These are phyloP conservation scores for Hexactinellida sp. DNA, from an alignment of 37 sponge, comb jelly and placozoan genomes.

Conservation along the genomic window DNA sequence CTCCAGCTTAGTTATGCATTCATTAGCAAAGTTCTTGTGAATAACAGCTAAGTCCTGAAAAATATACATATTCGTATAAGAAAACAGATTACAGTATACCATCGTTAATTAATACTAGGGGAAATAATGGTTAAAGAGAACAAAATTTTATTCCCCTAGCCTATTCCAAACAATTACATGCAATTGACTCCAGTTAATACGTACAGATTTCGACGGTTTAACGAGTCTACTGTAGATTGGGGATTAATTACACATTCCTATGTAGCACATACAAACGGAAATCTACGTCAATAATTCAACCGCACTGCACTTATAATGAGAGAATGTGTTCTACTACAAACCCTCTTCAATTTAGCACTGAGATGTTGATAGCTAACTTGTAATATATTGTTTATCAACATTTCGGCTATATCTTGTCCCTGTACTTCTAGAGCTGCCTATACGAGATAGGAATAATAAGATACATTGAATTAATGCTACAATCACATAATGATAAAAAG, in stretches of 20 bases:
- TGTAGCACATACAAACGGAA: no score
- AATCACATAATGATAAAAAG: not conserved
- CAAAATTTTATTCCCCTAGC: no score
- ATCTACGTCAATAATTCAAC: not conserved
- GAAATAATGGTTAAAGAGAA: no score
- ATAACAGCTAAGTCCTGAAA: not conserved
- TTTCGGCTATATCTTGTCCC: slow-evolving; percentile 43
- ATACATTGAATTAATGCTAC: not conserved
- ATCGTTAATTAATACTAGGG: no score
- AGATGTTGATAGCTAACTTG: slow-evolving; percentile 59
- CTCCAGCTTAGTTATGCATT: not conserved
- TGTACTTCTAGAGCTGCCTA: slow-evolving; percentile 64
- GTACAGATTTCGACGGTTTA: no score
- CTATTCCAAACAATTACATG: no score
- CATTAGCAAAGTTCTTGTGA: slow-evolving; percentile 15
- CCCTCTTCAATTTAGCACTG: slow-evolving; percentile 50
- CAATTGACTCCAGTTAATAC: no score
- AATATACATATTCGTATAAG: not conserved
- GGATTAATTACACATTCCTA: no score
- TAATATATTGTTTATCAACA: slow-evolving; percentile 46
- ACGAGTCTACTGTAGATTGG: no score
- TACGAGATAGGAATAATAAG: not conserved
- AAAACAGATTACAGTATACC: no score
- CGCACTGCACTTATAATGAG: not conserved
- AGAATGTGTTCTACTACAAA: not conserved